Percentiles rank a stretch among this genome's conserved stretches.
phyloP scores from a whole-genome alignment of 2,888 invertebrate species.

The Cataglyphis livida region DNA sequence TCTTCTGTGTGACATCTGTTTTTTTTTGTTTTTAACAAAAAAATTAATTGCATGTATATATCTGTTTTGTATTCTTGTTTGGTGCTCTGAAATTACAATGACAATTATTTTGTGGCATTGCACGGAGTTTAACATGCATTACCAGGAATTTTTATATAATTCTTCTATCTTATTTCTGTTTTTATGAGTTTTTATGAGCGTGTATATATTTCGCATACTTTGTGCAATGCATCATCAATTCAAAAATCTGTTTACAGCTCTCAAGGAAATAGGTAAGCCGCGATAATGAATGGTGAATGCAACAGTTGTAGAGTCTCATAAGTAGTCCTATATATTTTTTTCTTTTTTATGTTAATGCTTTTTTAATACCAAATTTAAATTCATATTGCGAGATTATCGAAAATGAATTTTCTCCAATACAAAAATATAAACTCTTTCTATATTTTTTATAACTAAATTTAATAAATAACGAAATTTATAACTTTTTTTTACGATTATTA shows the following conservation, averaged over 20 bases:
- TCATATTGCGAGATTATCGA: constrained; percentile 65
- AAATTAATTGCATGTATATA: constrained; percentile 79
- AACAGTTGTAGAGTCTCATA: constrained; percentile 78
- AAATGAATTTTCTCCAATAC: constrained; percentile 45
- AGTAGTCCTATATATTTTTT: constrained; percentile 72
- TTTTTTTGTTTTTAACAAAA: constrained; percentile 57
- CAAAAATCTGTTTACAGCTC: constrained; percentile 84
- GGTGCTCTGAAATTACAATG: constrained; percentile 66
- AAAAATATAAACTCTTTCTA: background rate
- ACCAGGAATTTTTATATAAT: constrained; percentile 53
- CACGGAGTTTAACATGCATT: constrained; percentile 60
- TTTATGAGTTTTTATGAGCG: constrained; percentile 75
- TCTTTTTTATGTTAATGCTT: constrained; percentile 61
- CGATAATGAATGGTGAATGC: constrained; percentile 82
- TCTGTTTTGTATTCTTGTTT: constrained; percentile 78
- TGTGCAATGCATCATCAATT: constrained; percentile 79
- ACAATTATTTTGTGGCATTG: constrained; percentile 71
- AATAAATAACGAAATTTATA: background rate
- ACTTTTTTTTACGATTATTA: background rate
- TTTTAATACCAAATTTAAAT: constrained; percentile 57
- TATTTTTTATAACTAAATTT: too few relatives aligned
- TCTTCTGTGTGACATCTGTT: constrained; percentile 72
- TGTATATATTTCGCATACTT: constrained; percentile 73
- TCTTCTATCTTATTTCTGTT: constrained; percentile 59
- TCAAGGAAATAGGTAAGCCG: constrained; percentile 85